Percentiles rank a stretch among this genome's conserved stretches.
phyloP scores from a whole-genome alignment of 2,113 vertebrate genomes.

The Dolichallabes microphthalmus region DNA sequence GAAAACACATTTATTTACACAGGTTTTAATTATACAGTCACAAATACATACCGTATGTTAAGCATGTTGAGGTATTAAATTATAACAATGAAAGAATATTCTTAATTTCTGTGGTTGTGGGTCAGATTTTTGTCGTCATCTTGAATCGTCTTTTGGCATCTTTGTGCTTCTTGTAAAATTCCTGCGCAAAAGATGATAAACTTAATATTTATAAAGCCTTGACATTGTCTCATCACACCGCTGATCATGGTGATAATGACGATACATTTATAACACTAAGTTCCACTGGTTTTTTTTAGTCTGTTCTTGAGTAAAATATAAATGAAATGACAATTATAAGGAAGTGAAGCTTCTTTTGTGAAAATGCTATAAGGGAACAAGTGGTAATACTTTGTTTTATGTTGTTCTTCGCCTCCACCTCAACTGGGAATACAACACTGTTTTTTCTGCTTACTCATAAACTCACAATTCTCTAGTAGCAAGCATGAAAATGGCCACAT shows the following conservation, averaged over 20 bases:
- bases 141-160: conserved; percentile 81
- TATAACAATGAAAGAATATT: conserved; percentile 1
- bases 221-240: background rate
- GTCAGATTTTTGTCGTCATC: conserved; percentile 62
- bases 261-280: background rate
- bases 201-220: background rate
- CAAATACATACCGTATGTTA: background rate
- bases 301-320: background rate
- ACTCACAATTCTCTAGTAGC: background rate
- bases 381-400: background rate
- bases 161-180: conserved; percentile 88
- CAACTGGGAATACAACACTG: background rate
- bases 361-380: background rate
- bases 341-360: background rate
- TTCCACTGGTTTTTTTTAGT: background rate
- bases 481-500: background rate
- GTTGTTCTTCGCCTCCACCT: background rate
- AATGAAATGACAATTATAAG: background rate
- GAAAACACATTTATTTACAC: conserved; percentile 8
- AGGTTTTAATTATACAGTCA: background rate
- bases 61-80: conserved; percentile 4
- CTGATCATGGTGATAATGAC: background rate
- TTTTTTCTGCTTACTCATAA: background rate
- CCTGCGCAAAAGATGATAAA: conserved; percentile 66
- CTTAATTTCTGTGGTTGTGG: background rate